A percentile compares a stretch with the other conserved stretches of the same genome.
phyloP scores from a whole-genome alignment of 2,888 invertebrate genomes.

The Entomobrya proxima region DNA sequence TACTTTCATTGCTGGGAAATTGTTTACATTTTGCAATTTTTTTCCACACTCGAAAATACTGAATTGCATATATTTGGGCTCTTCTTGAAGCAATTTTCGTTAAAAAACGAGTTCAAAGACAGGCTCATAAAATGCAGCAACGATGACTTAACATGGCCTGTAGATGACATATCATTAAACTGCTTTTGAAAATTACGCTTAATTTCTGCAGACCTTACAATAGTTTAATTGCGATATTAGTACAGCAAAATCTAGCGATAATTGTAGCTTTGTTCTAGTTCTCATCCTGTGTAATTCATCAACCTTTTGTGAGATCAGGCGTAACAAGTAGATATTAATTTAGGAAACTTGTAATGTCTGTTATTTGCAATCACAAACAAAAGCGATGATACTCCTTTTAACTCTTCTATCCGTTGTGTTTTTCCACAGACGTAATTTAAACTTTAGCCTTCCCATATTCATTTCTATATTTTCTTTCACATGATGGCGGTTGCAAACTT shows the following conservation, averaged over 20 bases:
- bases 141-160: background rate
- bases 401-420: constrained; percentile 3
- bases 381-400: background rate
- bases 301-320: too few relatives aligned
- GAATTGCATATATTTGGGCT: too few relatives aligned
- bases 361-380: background rate
- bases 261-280: constrained; percentile 48
- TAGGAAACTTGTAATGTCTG: background rate
- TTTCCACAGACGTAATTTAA: constrained; percentile 20
- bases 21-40: background rate
- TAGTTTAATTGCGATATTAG: background rate
- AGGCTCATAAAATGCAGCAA: background rate
- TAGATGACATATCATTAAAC: too few relatives aligned
- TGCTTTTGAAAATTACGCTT: background rate
- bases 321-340: background rate
- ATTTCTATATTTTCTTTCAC: constrained; percentile 1
- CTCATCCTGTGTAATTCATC: constrained; percentile 45
- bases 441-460: constrained; percentile 17
- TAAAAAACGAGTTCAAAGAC: constrained; percentile 21
- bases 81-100: too few relatives aligned
- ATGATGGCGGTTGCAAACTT: background rate
- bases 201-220: background rate
- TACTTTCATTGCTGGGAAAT: background rate
- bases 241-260: background rate
- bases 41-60: too few relatives aligned